Percentiles rank a stretch among this genome's conserved stretches.
Evolutionary conservation across 2,888 invertebrate genomes (phyloP).

Genomic region (Lochmaea crataegi): DNA sequence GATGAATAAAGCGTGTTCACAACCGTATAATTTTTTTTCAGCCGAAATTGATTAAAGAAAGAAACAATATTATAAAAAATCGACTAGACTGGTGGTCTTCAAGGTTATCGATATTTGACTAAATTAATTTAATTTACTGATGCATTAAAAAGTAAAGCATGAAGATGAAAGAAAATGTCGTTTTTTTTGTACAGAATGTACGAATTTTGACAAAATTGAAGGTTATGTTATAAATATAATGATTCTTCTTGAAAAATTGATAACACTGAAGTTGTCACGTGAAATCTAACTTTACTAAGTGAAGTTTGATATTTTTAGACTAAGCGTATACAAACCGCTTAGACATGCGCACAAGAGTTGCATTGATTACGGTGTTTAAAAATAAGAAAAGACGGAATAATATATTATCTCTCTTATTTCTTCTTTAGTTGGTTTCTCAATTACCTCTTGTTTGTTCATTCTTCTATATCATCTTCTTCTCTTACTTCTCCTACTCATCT

Average conservation of each 20-base stretch:
- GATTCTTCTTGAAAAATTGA: background rate
- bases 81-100: constrained; percentile 13
- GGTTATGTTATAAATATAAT: background rate
- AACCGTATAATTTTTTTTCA: constrained; percentile 9
- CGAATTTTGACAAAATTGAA: background rate
- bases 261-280: background rate
- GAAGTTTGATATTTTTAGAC: too few relatives aligned
- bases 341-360: too few relatives aligned
- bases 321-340: too few relatives aligned
- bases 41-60: constrained; percentile 15
- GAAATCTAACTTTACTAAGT: too few relatives aligned
- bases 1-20: constrained; percentile 18
- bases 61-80: constrained; percentile 6
- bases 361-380: too few relatives aligned
- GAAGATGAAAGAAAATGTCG: background rate
- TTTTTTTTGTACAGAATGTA: too few relatives aligned
- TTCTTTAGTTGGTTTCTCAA: too few relatives aligned
- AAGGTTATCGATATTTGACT: constrained; percentile 6
- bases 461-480: too few relatives aligned
- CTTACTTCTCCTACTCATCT: too few relatives aligned
- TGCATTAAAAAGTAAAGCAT: background rate
- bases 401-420: too few relatives aligned
- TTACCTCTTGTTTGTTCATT: too few relatives aligned
- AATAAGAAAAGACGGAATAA: too few relatives aligned
- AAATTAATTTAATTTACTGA: constrained; percentile 23